phyloP scores from a whole-genome alignment of 1,140 invertebrate species.

The Contarinia nasturtii region DNA sequence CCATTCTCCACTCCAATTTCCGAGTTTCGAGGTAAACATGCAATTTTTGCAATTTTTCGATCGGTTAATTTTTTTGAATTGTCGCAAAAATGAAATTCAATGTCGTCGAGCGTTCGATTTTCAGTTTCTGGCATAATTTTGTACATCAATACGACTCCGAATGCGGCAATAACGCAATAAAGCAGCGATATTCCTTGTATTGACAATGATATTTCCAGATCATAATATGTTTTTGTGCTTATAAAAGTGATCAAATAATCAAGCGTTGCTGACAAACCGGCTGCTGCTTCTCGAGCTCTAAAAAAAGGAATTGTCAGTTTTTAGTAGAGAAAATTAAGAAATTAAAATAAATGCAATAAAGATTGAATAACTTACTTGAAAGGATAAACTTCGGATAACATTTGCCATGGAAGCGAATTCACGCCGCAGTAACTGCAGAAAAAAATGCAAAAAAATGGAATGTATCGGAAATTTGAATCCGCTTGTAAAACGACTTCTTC shows the following conservation, averaged over 20 bases:
- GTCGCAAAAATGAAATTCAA: conserved; percentile 37
- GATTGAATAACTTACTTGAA: conserved; percentile 7
- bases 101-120: conserved; percentile 52
- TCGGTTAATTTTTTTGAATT: conserved; percentile 6
- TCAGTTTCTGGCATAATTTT: conserved; percentile 58
- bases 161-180: conserved; percentile 34
- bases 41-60: conserved; percentile 2
- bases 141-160: conserved; percentile 7
- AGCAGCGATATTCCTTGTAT: conserved; percentile 37
- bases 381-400: conserved; percentile 28
- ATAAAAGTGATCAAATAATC: conserved; percentile 39
- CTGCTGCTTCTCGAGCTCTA: conserved; percentile 32
- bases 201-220: conserved; percentile 27
- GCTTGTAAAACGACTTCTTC: neutral
- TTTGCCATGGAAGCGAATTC: conserved; percentile 25
- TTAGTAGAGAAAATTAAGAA: conserved; percentile 7
- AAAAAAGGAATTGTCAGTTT: too few relatives aligned
- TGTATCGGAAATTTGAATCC: neutral
- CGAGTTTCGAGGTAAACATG: too few relatives aligned
- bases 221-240: conserved; percentile 37
- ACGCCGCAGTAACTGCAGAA: conserved; percentile 6
- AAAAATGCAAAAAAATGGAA: conserved; percentile 8
- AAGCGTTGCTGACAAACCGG: conserved; percentile 31
- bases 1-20: too few relatives aligned
- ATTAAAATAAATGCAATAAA: neutral